A percentile compares a stretch with the other conserved stretches of the same genome.
Conservation (phyloP, 2,797 vertebrate genomes). For the Saxicola maurus region DNA sequence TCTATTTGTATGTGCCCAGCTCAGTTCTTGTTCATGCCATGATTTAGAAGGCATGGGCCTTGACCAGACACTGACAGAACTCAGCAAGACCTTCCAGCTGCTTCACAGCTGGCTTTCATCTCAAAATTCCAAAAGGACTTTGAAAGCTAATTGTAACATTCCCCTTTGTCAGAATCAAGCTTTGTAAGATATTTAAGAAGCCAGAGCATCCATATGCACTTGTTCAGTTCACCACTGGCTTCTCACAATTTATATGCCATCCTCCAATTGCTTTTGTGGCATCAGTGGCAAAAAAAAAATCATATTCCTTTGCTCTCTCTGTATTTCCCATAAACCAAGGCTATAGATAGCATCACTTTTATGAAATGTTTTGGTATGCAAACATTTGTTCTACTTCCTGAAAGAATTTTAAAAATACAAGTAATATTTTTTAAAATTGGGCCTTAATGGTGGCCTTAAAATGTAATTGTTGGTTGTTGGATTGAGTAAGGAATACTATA, state of each 20-base stretch:
- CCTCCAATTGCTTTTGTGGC: not conserved
- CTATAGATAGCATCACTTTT: not conserved
- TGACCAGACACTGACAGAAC: not conserved
- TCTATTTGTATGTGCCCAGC: not conserved
- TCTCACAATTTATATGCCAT: not conserved
- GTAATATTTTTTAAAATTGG: not conserved
- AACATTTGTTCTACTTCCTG: not conserved
- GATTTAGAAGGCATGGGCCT: not conserved
- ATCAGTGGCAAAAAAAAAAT: not conserved
- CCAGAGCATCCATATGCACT: not conserved
- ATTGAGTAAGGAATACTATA: not conserved
- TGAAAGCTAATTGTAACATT: not conserved
- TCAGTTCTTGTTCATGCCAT: not conserved
- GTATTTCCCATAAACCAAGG: not conserved
- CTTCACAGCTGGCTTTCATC: not conserved
- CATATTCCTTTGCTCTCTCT: not conserved
- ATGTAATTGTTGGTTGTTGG: not conserved
- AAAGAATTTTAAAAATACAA: not conserved
- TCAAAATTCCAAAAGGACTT: not conserved
- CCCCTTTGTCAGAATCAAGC: not conserved
- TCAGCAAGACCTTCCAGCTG: not conserved
- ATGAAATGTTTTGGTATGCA: not conserved
- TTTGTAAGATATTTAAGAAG: not conserved
- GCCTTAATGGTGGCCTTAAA: not conserved
- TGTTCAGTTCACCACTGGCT: not conserved